Evolutionary conservation across 2,888 invertebrate genomes (phyloP).

Genomic region (Pseudolycoriella hygida): DNA sequence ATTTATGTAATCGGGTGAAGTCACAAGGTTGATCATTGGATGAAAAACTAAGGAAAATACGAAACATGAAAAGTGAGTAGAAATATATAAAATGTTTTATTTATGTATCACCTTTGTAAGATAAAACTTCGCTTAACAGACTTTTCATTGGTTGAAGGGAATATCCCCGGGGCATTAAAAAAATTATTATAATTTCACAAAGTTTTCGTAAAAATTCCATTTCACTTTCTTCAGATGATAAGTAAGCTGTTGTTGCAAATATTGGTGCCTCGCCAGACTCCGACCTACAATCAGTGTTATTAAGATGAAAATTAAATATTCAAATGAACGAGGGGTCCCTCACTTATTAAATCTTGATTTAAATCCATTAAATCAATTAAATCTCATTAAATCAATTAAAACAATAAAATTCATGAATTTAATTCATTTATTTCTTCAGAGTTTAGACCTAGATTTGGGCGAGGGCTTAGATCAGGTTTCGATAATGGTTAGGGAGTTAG

Average conservation of each 20-base stretch:
- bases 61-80: neutral
- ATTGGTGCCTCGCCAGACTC: slow-evolving; percentile 46
- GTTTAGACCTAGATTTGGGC: too few relatives aligned
- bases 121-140: slow-evolving; percentile 64
- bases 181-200: slow-evolving; percentile 65
- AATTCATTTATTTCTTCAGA: too few relatives aligned
- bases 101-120: slow-evolving; percentile 73
- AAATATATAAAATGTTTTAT: slow-evolving; percentile 11
- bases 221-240: slow-evolving; percentile 56
- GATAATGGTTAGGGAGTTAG: too few relatives aligned
- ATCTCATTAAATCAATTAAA: too few relatives aligned
- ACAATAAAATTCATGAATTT: too few relatives aligned
- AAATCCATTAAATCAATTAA: too few relatives aligned
- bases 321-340: too few relatives aligned
- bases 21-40: slow-evolving; percentile 65
- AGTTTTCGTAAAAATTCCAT: slow-evolving; percentile 63
- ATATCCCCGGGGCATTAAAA: slow-evolving; percentile 66
- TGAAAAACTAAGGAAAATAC: slow-evolving; percentile 35
- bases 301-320: slow-evolving; percentile 7
- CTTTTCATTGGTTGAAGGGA: slow-evolving; percentile 60
- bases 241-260: slow-evolving; percentile 55
- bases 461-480: too few relatives aligned
- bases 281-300: slow-evolving; percentile 27
- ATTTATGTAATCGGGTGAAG: slow-evolving; percentile 84
- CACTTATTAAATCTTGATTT: too few relatives aligned